These are phyloP conservation scores for Eupithecia exiguata DNA, from an alignment of 2,888 invertebrate genomes.

Conservation along the genomic window DNA sequence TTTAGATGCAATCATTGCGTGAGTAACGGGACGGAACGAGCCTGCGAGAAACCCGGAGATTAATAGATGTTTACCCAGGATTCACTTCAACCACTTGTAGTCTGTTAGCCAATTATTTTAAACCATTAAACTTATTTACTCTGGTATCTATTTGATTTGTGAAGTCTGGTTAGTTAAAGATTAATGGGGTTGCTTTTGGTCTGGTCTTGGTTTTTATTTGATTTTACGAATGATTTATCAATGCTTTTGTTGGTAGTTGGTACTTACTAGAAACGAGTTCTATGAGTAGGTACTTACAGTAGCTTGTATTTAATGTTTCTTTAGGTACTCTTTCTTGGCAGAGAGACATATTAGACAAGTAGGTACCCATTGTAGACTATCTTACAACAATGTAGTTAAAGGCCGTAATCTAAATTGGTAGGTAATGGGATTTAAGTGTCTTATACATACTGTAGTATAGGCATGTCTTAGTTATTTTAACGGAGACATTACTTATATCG, in stretches of 20 bases:
- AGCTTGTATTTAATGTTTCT: neutral
- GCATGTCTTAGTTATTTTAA: neutral
- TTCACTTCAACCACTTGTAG: slow-evolving; percentile 30
- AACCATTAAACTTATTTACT: slow-evolving; percentile 14
- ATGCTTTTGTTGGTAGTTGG: neutral
- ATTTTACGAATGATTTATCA: neutral
- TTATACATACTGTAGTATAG: neutral
- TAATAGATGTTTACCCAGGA: slow-evolving; percentile 39
- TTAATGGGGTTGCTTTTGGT: neutral
- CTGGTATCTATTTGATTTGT: slow-evolving; percentile 2
- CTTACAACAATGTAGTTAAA: neutral
- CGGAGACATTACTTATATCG: neutral
- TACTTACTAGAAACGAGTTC: neutral
- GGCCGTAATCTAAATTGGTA: too few relatives aligned
- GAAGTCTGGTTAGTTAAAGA: slow-evolving; percentile 2
- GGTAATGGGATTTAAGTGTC: neutral
- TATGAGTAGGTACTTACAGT: neutral
- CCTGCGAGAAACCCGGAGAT: slow-evolving; percentile 34
- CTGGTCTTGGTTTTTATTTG: slow-evolving; percentile 1
- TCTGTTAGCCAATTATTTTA: slow-evolving; percentile 35
- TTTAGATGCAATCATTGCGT: slow-evolving; percentile 40
- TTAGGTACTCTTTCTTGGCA: neutral
- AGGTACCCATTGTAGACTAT: neutral
- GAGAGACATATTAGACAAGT: neutral
- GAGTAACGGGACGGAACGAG: slow-evolving; percentile 36